Percentiles rank a stretch among this genome's conserved stretches.
phyloP scores from a whole-genome alignment of 2,888 invertebrate genomes.

The Fragum fragum region DNA sequence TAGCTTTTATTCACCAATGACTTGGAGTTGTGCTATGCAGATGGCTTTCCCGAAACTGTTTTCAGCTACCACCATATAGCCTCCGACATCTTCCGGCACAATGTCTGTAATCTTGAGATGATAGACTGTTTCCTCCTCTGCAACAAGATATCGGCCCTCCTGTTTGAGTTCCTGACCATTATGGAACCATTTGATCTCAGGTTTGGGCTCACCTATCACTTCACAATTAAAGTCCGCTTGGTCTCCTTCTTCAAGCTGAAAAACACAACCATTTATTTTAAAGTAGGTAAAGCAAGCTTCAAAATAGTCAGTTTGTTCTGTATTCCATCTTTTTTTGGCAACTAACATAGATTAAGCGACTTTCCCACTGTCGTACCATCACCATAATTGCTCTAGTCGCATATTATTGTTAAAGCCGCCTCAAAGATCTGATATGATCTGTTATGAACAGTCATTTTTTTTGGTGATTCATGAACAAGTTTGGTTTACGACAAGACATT shows the following conservation, averaged over 20 bases:
- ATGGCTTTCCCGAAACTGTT: constrained; percentile 91
- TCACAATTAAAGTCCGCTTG: constrained; percentile 81
- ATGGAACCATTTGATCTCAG: constrained; percentile 79
- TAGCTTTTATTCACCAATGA: constrained; percentile 77
- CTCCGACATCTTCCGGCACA: constrained; percentile 91
- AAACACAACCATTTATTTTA: too few relatives aligned
- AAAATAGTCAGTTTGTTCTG: too few relatives aligned
- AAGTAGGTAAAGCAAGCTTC: too few relatives aligned
- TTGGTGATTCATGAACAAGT: too few relatives aligned
- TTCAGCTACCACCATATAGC: constrained; percentile 92
- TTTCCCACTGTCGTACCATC: too few relatives aligned
- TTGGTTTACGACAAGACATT: too few relatives aligned
- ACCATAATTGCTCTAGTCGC: too few relatives aligned
- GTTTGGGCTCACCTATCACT: constrained; percentile 80
- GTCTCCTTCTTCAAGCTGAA: constrained; percentile 80
- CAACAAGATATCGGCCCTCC: constrained; percentile 88
- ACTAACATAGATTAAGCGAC: too few relatives aligned
- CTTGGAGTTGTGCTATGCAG: constrained; percentile 83
- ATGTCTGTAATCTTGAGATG: constrained; percentile 82
- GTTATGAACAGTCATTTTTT: too few relatives aligned
- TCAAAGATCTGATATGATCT: too few relatives aligned
- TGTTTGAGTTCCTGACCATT: constrained; percentile 89
- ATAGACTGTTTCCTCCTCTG: constrained; percentile 76
- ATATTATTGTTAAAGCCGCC: too few relatives aligned
- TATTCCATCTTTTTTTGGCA: too few relatives aligned